Evolutionary conservation across 2,888 invertebrate species (phyloP), one percentile per base, ranked within the genome.

Genomic region (Pantelozetes paolii): DNA sequence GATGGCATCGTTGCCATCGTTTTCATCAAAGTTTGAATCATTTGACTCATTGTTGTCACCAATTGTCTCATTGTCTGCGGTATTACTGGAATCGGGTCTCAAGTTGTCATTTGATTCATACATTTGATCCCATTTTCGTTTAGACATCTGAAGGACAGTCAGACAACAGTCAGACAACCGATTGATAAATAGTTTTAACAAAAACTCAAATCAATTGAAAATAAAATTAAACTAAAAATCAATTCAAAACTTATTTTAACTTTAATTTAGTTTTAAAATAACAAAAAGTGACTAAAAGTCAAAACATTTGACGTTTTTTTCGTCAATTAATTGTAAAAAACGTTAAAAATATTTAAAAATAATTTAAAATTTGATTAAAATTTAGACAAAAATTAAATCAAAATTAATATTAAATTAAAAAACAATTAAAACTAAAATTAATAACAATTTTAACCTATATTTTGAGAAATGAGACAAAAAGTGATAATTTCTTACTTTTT

Each of bases 71-170:
- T 71, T 54, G 23, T 71, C 32, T 13, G 13, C 26, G 9, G 20
- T 50, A n/a, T 54, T 18, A 20, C 54, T 50, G 8, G 71, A 50
- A 36, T 71, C 71, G 2, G 50, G 71, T 50, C 54, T 54, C n/a
- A 54, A 23, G 23, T 71, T 50, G n/a, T 71, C 71, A 71, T 71
- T 71, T 71, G 50, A 54, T 50, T 54, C 50, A 71, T 36, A 71
- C 50, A 50, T 36, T 30, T 71, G 26, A 71, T 67, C 67, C 67
- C 67, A 67, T 67, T 67, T 67, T 20, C 67, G 67, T 67, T 67
- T 67, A 1, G 67, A 67, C 67, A 67, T 67, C 67, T 67, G 42
- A n/a, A n/a, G n/a, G n/a, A n/a, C n/a, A n/a, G n/a, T n/a, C n/a
- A n/a, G n/a, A n/a, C n/a, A n/a, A n/a, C n/a, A n/a, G n/a, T 67